These are phyloP conservation scores for Meandrina meandrites DNA, from an alignment of 92 coral and sea anemone species.

Conservation along the genomic window DNA sequence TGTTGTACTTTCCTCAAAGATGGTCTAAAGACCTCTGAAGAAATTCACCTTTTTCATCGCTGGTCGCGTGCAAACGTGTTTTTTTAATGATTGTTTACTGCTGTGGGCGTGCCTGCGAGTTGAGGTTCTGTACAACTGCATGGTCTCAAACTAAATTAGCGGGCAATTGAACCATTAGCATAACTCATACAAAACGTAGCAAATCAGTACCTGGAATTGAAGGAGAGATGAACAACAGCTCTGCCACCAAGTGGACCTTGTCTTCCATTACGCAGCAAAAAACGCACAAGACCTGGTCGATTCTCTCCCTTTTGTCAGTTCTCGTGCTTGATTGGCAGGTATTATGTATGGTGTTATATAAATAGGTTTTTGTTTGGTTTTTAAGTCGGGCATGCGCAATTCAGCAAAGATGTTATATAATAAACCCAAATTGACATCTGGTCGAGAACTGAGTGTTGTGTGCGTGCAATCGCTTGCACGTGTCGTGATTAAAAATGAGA, in stretches of 20 bases:
- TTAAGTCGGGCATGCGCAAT: too few species aligned
- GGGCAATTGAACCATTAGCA: too few species aligned
- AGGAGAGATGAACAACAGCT: not conserved
- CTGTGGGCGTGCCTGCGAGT: not conserved
- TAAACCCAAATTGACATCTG: too few species aligned
- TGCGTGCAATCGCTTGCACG: too few species aligned
- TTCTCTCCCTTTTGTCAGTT: not conserved
- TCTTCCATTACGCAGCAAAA: not conserved
- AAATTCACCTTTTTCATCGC: not conserved
- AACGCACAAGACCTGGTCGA: not conserved
- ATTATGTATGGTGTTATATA: not conserved
- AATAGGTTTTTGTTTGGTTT: too few species aligned
- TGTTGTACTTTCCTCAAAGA: not conserved
- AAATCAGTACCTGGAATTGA: not conserved
- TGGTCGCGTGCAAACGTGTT: not conserved
- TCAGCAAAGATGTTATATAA: too few species aligned
- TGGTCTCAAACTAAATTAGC: too few species aligned
- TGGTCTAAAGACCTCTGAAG: too few species aligned
- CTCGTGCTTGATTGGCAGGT: not conserved
- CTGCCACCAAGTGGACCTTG: not conserved
- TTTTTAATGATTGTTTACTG: not conserved
- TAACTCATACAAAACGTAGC: not conserved
- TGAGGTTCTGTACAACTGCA: not conserved
- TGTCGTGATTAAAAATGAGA: too few species aligned
- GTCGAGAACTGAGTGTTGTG: too few species aligned